Evolutionary conservation across 92 coral and sea anemone species (phyloP).

Genomic region (Siderastrea siderea): DNA sequence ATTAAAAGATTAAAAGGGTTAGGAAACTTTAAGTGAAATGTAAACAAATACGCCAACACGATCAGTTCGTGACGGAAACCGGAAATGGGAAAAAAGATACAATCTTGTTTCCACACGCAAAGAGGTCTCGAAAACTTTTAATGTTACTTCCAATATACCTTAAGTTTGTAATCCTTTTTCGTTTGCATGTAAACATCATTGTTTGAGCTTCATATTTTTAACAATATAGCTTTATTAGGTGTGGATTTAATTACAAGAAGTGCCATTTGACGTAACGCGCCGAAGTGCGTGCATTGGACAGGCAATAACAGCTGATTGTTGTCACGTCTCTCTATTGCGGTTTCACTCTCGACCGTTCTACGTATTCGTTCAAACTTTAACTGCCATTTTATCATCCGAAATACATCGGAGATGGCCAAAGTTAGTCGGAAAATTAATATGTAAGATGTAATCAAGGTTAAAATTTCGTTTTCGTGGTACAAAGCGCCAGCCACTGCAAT

Average conservation of each 20-base stretch:
- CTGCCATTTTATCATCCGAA: not conserved
- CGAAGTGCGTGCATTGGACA: slow-evolving; percentile 9
- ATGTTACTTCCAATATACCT: not conserved
- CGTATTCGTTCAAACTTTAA: not conserved
- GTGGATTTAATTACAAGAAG: not conserved
- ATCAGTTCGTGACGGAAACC: slow-evolving; percentile 6
- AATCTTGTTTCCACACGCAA: not conserved
- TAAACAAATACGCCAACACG: not conserved
- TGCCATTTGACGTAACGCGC: slow-evolving; percentile 22
- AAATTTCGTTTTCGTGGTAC: not conserved
- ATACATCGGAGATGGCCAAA: not conserved
- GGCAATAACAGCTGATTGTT: slow-evolving; percentile 15
- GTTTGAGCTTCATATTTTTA: not conserved
- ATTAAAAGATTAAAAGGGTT: no score
- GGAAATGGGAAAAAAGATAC: slow-evolving; percentile 14
- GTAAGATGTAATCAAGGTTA: not conserved
- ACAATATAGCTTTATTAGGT: not conserved
- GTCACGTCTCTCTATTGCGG: slow-evolving; percentile 17
- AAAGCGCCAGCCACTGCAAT: not conserved
- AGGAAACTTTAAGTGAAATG: not conserved
- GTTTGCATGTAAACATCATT: not conserved
- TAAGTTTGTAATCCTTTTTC: not conserved
- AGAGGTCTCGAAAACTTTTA: not conserved
- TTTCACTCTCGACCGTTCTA: not conserved
- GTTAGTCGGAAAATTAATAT: not conserved